Percentiles rank a stretch among this genome's conserved stretches.
phyloP scores from a whole-genome alignment of 2,113 vertebrate genomes.

The Aptenodytes forsteri region DNA sequence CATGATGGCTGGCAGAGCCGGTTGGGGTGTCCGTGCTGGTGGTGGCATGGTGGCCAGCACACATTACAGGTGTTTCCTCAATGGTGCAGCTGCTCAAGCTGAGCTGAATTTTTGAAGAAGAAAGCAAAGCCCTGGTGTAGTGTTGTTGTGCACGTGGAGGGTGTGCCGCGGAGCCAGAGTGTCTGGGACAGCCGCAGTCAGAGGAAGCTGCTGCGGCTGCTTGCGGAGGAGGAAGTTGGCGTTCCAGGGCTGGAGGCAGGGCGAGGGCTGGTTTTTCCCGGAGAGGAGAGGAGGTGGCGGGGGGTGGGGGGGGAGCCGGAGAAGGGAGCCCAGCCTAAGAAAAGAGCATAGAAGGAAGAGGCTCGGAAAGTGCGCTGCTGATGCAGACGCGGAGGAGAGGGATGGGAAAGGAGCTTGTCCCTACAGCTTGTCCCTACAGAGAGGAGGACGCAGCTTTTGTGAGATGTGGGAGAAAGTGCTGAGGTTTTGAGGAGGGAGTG shows the following conservation, averaged over 20 bases:
- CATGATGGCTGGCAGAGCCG: accelerated
- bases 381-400: background rate
- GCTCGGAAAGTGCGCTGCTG: background rate
- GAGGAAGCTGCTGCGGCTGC: conserved; percentile 46
- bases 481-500: background rate
- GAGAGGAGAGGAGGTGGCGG: background rate
- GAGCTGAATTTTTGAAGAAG: background rate
- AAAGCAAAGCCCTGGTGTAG: background rate
- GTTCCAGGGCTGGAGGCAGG: conserved; percentile 29
- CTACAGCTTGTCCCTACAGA: background rate
- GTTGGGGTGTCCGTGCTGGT: accelerated
- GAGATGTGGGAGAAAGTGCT: background rate
- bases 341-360: conserved; percentile 59
- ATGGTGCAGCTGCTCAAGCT: background rate
- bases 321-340: background rate
- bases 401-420: background rate
- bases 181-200: conserved; percentile 62
- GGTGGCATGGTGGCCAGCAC: accelerated
- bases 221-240: background rate
- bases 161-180: conserved; percentile 63
- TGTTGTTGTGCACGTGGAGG: conserved; percentile 35
- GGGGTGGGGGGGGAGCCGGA: background rate
- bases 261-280: background rate
- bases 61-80: background rate
- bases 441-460: background rate